Percentiles rank a stretch among this genome's conserved stretches.
phyloP scores from a whole-genome alignment of 2,113 vertebrate genomes.

The Amazona vittata region DNA sequence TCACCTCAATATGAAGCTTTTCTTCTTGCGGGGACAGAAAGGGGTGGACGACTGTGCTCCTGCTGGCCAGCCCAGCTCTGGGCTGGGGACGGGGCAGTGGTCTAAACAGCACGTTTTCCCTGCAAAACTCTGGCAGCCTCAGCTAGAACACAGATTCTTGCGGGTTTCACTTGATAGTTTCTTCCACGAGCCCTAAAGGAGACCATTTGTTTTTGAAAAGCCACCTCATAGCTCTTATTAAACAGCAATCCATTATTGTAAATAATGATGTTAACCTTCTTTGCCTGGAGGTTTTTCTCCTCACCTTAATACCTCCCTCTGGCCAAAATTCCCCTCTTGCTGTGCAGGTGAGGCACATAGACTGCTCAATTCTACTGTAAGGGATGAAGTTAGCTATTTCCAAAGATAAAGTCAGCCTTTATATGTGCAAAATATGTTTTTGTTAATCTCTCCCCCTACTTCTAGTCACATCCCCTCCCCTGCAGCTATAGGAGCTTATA shows the following conservation, averaged over 20 bases:
- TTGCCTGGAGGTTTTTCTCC: neutral
- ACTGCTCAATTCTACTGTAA: neutral
- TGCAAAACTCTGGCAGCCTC: neutral
- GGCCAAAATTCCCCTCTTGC: neutral
- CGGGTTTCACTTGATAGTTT: neutral
- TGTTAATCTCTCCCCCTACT: neutral
- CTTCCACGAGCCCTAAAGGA: neutral
- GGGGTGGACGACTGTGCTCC: neutral
- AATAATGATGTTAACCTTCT: neutral
- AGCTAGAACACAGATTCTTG: neutral
- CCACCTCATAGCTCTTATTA: neutral
- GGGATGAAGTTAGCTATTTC: neutral
- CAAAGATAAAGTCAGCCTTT: neutral
- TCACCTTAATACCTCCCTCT: neutral
- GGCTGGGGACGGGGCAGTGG: neutral
- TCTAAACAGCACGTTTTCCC: rapidly evolving
- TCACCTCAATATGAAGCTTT: neutral
- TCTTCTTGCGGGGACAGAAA: neutral
- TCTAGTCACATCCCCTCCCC: neutral
- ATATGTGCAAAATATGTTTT: neutral
- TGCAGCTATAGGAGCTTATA: neutral
- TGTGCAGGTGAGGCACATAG: neutral
- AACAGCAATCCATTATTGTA: neutral
- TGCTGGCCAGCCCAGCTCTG: neutral
- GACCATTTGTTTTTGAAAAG: neutral